Conservation (phyloP, 1,140 invertebrate genomes). For the Vanessa tameamea region DNA sequence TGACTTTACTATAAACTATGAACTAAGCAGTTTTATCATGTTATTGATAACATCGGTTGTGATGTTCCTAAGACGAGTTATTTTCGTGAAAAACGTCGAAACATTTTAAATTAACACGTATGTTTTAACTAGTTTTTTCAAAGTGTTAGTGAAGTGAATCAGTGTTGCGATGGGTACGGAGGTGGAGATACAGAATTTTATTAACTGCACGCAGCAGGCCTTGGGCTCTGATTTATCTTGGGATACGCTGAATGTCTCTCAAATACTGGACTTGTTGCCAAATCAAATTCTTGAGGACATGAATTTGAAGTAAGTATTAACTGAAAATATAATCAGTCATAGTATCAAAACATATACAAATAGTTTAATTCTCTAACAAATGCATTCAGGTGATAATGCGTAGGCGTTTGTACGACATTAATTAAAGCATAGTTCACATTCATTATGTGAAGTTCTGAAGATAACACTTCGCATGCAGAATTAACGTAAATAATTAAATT, state of each 20-base stretch:
- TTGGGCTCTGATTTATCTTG: slow-evolving; percentile 55
- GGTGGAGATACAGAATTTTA: slow-evolving; percentile 65
- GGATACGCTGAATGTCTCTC: slow-evolving; percentile 65
- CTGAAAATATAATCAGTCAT: no score
- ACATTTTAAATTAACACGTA: not conserved
- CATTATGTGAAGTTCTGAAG: not conserved
- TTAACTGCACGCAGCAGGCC: slow-evolving; percentile 70
- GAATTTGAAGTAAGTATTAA: slow-evolving; percentile 66
- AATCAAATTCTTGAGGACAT: slow-evolving; percentile 64
- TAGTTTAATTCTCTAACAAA: not conserved
- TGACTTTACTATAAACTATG: no score
- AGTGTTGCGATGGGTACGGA: slow-evolving; percentile 61
- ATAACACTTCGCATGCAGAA: not conserved
- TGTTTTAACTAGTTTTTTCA: not conserved
- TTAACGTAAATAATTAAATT: not conserved
- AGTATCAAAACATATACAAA: not conserved
- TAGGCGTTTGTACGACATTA: not conserved
- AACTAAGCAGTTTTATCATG: no score
- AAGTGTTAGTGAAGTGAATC: slow-evolving; percentile 15
- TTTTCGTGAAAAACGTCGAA: not conserved
- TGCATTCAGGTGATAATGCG: not conserved
- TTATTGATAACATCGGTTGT: not conserved
- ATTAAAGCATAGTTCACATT: not conserved
- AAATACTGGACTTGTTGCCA: slow-evolving; percentile 63
- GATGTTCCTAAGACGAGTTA: not conserved